Percentiles rank a stretch among this genome's conserved stretches.
Conservation (phyloP, 1,140 invertebrate genomes). For the Cherax quadricarinatus region DNA sequence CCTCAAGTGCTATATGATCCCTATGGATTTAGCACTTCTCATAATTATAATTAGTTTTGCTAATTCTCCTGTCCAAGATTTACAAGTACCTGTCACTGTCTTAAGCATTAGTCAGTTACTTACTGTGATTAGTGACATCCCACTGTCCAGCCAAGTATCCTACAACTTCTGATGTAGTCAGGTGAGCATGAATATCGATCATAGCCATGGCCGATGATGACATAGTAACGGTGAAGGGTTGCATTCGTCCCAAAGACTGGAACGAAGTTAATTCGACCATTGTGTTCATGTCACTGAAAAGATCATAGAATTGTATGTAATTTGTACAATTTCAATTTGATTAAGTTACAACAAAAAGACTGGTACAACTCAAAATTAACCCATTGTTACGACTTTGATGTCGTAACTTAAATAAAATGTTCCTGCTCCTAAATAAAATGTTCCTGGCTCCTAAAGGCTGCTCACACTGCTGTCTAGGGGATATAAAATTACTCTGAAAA, state of each 20-base stretch:
- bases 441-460: no score
- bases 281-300: conserved; percentile 88
- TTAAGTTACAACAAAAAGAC: no score
- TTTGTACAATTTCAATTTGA: no score
- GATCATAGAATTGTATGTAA: neutral
- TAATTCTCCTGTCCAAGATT: neutral
- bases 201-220: conserved; percentile 91
- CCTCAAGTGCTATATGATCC: no score
- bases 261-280: conserved; percentile 91
- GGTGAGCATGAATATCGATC: conserved; percentile 95
- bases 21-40: no score
- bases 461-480: no score
- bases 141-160: conserved; percentile 96
- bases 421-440: no score
- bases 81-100: neutral
- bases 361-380: no score
- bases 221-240: conserved; percentile 93
- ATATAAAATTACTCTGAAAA: no score
- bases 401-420: no score
- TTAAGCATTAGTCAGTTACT: conserved; percentile 76
- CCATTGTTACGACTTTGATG: no score
- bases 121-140: conserved; percentile 96
- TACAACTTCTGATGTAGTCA: conserved; percentile 93
- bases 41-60: neutral
- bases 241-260: conserved; percentile 89